Evolutionary conservation across 2,888 invertebrate genomes (phyloP).

Genomic region (Eupithecia subfuscata): DNA sequence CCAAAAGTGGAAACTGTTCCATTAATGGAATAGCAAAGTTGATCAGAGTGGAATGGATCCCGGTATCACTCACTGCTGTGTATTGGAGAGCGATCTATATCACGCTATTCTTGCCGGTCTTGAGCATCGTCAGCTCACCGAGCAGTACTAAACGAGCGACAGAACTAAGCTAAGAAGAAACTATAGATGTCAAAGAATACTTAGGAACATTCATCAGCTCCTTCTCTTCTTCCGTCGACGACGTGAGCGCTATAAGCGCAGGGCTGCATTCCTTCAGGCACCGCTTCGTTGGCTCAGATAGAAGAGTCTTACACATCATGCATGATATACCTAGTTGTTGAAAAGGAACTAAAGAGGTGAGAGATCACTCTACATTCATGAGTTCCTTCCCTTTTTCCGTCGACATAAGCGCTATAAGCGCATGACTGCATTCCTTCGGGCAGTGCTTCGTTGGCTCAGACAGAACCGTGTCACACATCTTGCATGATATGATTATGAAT

Average conservation of each 20-base stretch:
- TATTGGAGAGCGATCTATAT: no score
- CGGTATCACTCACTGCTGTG: no score
- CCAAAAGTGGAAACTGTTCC: no score
- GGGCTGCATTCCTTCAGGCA: slow-evolving; percentile 90
- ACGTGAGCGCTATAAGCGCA: slow-evolving; percentile 90
- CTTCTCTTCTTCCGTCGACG: slow-evolving; percentile 91
- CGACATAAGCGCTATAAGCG: slow-evolving; percentile 90
- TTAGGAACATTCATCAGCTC: slow-evolving; percentile 90
- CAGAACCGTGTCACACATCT: slow-evolving; percentile 87
- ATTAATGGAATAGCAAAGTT: no score
- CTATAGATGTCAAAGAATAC: slow-evolving; percentile 49
- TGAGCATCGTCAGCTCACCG: no score
- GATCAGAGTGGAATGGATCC: no score
- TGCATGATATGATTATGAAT: slow-evolving; percentile 68
- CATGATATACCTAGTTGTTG: slow-evolving; percentile 89
- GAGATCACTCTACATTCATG: slow-evolving; percentile 86
- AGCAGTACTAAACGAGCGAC: no score
- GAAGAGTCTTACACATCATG: slow-evolving; percentile 86
- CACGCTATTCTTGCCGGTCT: no score
- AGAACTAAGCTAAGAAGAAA: not conserved
- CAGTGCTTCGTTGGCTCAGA: slow-evolving; percentile 85
- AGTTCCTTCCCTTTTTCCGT: slow-evolving; percentile 91
- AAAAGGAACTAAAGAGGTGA: not conserved
- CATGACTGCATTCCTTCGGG: slow-evolving; percentile 89
- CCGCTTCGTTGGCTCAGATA: slow-evolving; percentile 82